These are phyloP conservation scores for Ramazzottius varieornatus DNA, from an alignment of 2,888 invertebrate species.

Conservation along the genomic window DNA sequence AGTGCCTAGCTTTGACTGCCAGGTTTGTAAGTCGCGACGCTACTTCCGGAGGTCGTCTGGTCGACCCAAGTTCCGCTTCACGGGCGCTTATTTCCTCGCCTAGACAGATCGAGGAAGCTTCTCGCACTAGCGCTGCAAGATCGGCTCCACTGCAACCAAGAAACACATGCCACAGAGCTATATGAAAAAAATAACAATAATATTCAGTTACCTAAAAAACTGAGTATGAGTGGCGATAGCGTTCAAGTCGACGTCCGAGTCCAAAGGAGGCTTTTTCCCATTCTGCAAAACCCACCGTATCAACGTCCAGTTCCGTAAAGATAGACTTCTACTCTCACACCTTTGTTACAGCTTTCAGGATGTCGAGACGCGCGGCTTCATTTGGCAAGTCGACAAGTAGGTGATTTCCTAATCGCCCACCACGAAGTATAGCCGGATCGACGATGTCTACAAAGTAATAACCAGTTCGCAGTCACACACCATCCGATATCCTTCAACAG, in stretches of 20 bases:
- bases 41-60: too few species aligned
- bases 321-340: constrained; percentile 21
- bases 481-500: too few species aligned
- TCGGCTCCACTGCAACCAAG: constrained; percentile 45
- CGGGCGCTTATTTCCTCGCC: too few species aligned
- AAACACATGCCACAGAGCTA: neutral
- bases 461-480: neutral
- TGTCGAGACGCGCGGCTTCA: constrained; percentile 50
- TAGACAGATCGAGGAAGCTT: too few species aligned
- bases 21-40: too few species aligned
- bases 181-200: constrained; percentile 2
- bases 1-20: too few species aligned
- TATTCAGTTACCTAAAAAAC: constrained; percentile 37
- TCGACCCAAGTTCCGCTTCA: too few species aligned
- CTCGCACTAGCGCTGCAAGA: constrained; percentile 57
- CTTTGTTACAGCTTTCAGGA: constrained; percentile 63
- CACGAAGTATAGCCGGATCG: constrained; percentile 71
- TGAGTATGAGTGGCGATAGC: constrained; percentile 40
- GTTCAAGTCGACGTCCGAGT: constrained; percentile 42
- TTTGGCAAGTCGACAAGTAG: constrained; percentile 68
- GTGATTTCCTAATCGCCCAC: constrained; percentile 65
- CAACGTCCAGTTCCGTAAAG: constrained; percentile 6
- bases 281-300: constrained; percentile 28
- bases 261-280: constrained; percentile 48
- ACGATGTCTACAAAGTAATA: constrained; percentile 39